A percentile compares a stretch with the other conserved stretches of the same genome.
These are phyloP conservation scores for Dendronephthya gigantea DNA, from an alignment of 64 coral and sea anemone genomes.

Conservation along the genomic window DNA sequence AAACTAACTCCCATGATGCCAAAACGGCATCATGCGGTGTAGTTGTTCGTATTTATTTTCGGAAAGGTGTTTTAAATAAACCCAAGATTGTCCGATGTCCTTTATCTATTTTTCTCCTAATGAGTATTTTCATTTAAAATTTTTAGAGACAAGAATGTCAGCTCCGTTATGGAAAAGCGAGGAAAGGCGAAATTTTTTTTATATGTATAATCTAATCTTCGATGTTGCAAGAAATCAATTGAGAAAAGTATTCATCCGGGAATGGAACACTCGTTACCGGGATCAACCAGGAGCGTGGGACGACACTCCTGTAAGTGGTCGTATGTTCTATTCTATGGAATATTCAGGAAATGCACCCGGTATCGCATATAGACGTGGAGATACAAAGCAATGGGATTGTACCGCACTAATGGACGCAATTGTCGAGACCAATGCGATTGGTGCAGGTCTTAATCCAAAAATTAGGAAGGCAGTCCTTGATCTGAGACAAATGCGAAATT, in stretches of 20 bases:
- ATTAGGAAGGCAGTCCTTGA: not conserved
- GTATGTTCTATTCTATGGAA: not conserved
- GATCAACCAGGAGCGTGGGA: not conserved
- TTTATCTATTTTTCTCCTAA: too few species aligned
- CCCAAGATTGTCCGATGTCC: too few species aligned
- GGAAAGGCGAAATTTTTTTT: not conserved
- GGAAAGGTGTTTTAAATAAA: too few species aligned
- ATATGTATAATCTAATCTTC: not conserved
- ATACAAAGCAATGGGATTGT: constrained; percentile 31
- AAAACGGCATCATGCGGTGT: too few species aligned
- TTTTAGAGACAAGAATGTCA: too few species aligned
- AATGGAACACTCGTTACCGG: constrained; percentile 35
- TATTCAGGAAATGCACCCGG: not conserved
- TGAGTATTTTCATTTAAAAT: too few species aligned
- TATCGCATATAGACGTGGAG: not conserved
- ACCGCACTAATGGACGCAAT: constrained; percentile 28
- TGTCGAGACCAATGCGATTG: constrained; percentile 23
- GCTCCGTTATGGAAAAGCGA: not conserved
- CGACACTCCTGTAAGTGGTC: constrained; percentile 13
- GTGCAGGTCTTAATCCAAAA: not conserved
- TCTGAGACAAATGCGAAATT: constrained; percentile 27
- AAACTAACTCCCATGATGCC: too few species aligned
- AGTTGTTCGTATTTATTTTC: too few species aligned
- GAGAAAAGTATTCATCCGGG: constrained; percentile 13
- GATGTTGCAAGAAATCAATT: not conserved